phyloP scores from a whole-genome alignment of 2,888 invertebrate genomes.

The Petrolisthes manimaculis region DNA sequence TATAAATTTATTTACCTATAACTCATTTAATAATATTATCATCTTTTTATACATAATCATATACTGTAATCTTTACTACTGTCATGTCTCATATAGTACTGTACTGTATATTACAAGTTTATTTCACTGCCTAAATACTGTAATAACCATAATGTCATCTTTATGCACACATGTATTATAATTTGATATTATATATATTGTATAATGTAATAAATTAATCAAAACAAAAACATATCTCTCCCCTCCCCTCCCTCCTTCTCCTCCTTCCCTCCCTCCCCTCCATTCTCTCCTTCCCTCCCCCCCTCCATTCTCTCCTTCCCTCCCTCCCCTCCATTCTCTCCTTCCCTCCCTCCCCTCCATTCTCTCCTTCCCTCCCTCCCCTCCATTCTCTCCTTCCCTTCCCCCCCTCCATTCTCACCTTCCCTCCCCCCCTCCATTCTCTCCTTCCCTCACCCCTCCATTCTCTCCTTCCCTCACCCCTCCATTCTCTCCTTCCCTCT shows the following conservation, averaged over 20 bases:
- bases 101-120: no score
- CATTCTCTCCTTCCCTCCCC: background rate
- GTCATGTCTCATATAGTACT: no score
- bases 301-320: background rate
- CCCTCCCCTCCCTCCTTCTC: constrained; percentile 31
- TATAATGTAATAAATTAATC: no score
- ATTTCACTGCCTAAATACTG: no score
- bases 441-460: background rate
- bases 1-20: no score
- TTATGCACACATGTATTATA: no score
- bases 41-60: no score
- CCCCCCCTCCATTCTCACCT: constrained; percentile 14
- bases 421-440: background rate
- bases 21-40: no score
- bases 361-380: background rate
- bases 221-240: background rate
- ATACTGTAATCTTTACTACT: no score
- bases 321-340: background rate
- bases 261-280: constrained; percentile 6
- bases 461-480: background rate
- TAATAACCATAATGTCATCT: no score
- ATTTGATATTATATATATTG: no score
- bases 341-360: background rate
- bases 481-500: background rate
- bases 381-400: constrained; percentile 2